Evolutionary conservation across 2,797 vertebrate genomes (phyloP), one percentile per base, ranked within the genome.

Genomic region (Xenentodon cancila): DNA sequence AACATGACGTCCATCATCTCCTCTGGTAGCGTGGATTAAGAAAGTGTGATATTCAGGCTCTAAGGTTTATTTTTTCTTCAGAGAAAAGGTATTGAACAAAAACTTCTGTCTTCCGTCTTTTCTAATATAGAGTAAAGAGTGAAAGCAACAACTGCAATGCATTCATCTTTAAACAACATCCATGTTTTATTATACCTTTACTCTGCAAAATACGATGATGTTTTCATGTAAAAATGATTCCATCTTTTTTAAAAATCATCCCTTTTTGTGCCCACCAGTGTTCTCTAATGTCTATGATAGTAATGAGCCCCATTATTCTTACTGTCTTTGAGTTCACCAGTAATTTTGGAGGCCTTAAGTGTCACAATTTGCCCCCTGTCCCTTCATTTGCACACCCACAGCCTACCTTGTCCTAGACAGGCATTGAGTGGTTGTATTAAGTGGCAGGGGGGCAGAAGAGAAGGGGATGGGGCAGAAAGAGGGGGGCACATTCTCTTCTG

Each of bases 361-460:
- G 81, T 82, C 70, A 87, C 73, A 83, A 84, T 86, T 78, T 77
- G 46, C 58, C 27, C 64, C 52, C 53, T 11, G 22, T 52, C 53
- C n/a, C 22, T 17, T 19, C 42, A 18, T 11, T 40, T 58, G 67
- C 54, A 66, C 73, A 82, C 72, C 30, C 75, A 68, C 60, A 84
- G 67, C 82, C 86, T 80, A 84, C 88, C 84, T 88, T 83, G 86
- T 87, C 85, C 84, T 79, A 88, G 88, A 87, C 86, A 87, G 87
- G 88, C 93, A 88, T 80, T 92, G 89, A 86, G 91, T 85, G 60
- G 87, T 92, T 92, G 89, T 89, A 93, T 93, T 93, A 94, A 93
- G 91, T 91, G 91, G 89, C 86, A 90, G 89, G 84, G 30, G 90
- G 87, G 91, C 85, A 88, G 79, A 80, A 73, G 53, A 84, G 83